Base-by-base conservation (phyloP, 2,888 invertebrate species). In the Harmothoe impar region DNA sequence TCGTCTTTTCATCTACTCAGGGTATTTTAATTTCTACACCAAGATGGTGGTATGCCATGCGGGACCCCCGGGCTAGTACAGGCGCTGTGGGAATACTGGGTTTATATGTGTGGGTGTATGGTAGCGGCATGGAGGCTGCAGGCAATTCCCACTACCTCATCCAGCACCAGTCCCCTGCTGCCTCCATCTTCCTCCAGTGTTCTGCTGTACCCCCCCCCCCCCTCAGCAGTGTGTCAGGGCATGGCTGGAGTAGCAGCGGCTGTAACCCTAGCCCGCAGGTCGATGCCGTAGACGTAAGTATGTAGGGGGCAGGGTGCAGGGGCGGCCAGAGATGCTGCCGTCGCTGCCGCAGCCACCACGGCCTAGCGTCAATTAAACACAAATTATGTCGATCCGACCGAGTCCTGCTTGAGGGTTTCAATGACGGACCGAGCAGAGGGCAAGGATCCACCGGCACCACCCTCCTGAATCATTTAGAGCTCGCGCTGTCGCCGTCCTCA, bases 381-480 rank as follows among this genome's bases (percentile, higher is more conserved):
- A 62, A n/a, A 62, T 62, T 62, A 62, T 62, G 62, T 62, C 62
- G 62, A 62, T 20, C 62, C 5, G 62, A 62, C 23, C 62, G 62
- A 20, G 62, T 20, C 62, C n/a, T 62, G 62, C 62, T 62, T 62
- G 62, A n/a, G 62, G 62, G 62, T 62, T 62, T 62, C 62, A 62
- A 62, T 62, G 62, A 62, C 62, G 62, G 62, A 62, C 62, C 62
- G 62, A 62, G 62, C 62, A 62, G n/a, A 62, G 62, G 62, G 62
- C 62, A 62, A 62, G 62, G 62, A 62, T 62, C 62, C 62, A n/a
- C 62, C 62, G 62, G 62, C 62, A n/a, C 62, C 62, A n/a, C 12
- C 20, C 62, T 62, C 62, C 62, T 62, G 62, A 62, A 62, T 62
- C 62, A 62, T 62, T 62, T 62, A 62, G 62, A n/a, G 7, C 7